phyloP scores from a whole-genome alignment of 2,888 invertebrate genomes.

The Zonitis immaculata region DNA sequence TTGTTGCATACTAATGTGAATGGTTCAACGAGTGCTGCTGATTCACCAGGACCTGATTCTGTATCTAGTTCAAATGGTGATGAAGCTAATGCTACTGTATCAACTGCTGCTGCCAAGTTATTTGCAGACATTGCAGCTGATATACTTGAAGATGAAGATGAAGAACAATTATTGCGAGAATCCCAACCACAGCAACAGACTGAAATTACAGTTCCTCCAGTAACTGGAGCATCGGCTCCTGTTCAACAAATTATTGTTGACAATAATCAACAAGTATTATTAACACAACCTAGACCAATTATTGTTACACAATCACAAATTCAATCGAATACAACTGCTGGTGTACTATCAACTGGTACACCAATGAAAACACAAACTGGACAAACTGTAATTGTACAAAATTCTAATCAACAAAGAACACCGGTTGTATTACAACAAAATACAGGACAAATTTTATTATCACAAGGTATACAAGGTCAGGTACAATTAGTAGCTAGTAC shows the following conservation, averaged over 20 bases:
- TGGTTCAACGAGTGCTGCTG: slow-evolving; percentile 40
- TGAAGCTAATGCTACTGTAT: slow-evolving; percentile 59
- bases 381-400: slow-evolving; percentile 47
- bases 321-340: slow-evolving; percentile 27
- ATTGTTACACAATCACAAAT: slow-evolving; percentile 48
- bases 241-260: slow-evolving; percentile 42
- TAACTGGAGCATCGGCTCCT: slow-evolving; percentile 16
- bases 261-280: slow-evolving; percentile 45
- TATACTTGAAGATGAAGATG: slow-evolving; percentile 76
- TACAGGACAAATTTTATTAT: slow-evolving; percentile 42
- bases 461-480: slow-evolving; percentile 44
- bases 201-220: slow-evolving; percentile 17
- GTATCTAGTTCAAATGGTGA: slow-evolving; percentile 51
- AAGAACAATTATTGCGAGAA: slow-evolving; percentile 48
- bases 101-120: slow-evolving; percentile 78
- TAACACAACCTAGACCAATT: slow-evolving; percentile 51
- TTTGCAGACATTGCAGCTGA: slow-evolving; percentile 83
- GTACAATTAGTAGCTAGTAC: slow-evolving; percentile 50
- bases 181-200: slow-evolving; percentile 23
- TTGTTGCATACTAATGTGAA: slow-evolving; percentile 33
- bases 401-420: slow-evolving; percentile 38
- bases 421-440: slow-evolving; percentile 43
- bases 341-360: slow-evolving; percentile 39
- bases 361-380: slow-evolving; percentile 43
- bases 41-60: slow-evolving; percentile 50